Base-by-base conservation (phyloP, 2,888 invertebrate species). In the Pinctada fucata region DNA sequence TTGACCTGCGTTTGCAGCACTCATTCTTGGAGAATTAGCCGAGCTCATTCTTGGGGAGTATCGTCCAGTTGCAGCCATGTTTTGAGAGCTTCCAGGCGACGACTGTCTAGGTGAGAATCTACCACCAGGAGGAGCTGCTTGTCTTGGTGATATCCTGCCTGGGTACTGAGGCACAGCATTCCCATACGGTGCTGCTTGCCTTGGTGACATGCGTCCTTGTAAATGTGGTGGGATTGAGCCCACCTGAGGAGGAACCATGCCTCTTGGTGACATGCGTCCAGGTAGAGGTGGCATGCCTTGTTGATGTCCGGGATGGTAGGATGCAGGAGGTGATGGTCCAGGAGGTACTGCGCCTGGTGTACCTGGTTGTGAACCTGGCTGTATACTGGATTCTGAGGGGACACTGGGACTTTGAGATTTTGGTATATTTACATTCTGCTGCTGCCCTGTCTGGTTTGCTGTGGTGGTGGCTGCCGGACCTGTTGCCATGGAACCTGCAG, bases 321-420 rank as follows among this genome's bases (percentile, higher is more conserved):
- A 47, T n/a, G 71, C 52, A 10, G 80, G 79, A 31, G 80, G 68
- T 3, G 65, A 51, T 10, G 76, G 76, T 65, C 79, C 73, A 58
- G 31, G 76, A 45, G n/a, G 64, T 3, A 13, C 3, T 64, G 65
- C 64, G n/a, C 52, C 68, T 45, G 49, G n/a, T 47, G 51, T 47
- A 31, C 45, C 68, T 6, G 5, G 5, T 31, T 6, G 8, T 10
- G 13, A 31, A 4, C 68, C 47, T 65, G 65, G 31, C 65, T 65
- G 31, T n/a, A 65, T 10, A 65, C 65, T 16, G 5, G 65, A 58
- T 10, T 58, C 8, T 58, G 58, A 10, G 58, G 8, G 58, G 58
- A 58, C 31, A 31, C 8, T 16, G 65, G 65, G 5, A 65, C 65
- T 16, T 31, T 31, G 5, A 16, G 65, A 65, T n/a, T 5, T 13